Percentiles rank a stretch among this genome's conserved stretches.
phyloP scores from a whole-genome alignment of 2,113 vertebrate genomes.

The Ursus arctos region DNA sequence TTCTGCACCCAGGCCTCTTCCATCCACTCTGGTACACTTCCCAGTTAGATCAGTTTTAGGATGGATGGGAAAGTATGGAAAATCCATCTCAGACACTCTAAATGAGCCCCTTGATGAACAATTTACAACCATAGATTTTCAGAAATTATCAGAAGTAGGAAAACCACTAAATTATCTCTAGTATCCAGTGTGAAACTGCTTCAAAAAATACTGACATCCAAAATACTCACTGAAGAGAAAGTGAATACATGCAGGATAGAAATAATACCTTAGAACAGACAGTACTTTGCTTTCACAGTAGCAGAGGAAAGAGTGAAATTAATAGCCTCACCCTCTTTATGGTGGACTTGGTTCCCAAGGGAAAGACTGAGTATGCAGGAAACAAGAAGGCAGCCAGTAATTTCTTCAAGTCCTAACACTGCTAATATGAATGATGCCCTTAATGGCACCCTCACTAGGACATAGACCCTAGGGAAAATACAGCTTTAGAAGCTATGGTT shows the following conservation, averaged over 20 bases:
- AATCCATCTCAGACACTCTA: background rate
- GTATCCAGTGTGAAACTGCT: background rate
- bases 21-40: background rate
- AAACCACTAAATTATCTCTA: background rate
- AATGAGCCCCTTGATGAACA: background rate
- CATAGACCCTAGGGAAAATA: background rate
- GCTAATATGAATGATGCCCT: constrained; percentile 3
- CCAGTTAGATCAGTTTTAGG: background rate
- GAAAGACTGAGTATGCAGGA: background rate
- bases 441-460: background rate
- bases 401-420: background rate
- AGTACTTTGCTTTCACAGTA: background rate
- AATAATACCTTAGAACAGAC: background rate
- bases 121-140: background rate
- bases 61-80: background rate
- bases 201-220: background rate
- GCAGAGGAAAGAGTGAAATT: background rate
- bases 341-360: background rate
- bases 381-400: background rate
- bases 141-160: background rate
- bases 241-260: background rate
- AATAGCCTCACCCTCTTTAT: background rate
- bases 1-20: background rate
- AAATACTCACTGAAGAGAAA: background rate
- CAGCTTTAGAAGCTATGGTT: constrained; percentile 26